Conservation (phyloP, 1,140 invertebrate species). For the Rhagoletis zephyria region DNA sequence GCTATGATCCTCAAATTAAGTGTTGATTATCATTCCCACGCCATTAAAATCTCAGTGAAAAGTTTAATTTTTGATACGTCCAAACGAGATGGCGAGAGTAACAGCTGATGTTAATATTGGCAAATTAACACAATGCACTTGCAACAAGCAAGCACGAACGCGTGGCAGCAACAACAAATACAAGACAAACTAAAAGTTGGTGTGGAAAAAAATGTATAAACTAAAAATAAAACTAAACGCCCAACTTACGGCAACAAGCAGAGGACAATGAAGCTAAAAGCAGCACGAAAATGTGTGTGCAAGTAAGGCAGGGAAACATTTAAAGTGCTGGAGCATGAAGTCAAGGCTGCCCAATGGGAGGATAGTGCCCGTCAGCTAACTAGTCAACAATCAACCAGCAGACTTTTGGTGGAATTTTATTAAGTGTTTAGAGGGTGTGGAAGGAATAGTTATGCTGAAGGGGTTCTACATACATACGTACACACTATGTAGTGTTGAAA, state of each 20-base stretch:
- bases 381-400: slow-evolving; percentile 38
- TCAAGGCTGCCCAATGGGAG: neutral
- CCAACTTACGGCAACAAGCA: neutral
- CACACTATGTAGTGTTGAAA: neutral
- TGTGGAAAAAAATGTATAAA: neutral
- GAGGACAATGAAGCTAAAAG: neutral
- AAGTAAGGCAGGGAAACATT: neutral
- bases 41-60: slow-evolving; percentile 42
- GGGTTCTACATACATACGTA: neutral
- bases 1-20: slow-evolving; percentile 42
- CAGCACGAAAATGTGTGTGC: no score
- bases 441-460: neutral
- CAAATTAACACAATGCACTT: slow-evolving; percentile 41
- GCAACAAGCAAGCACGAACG: neutral
- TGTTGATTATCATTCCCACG: slow-evolving; percentile 31
- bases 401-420: slow-evolving; percentile 38
- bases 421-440: neutral
- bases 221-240: slow-evolving; percentile 1
- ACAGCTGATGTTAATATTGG: slow-evolving; percentile 39
- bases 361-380: slow-evolving; percentile 15
- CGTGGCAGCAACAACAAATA: slow-evolving; percentile 22
- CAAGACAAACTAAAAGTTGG: slow-evolving; percentile 1
- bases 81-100: neutral
- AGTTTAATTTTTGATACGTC: slow-evolving; percentile 37
- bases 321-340: neutral